These are phyloP conservation scores for Oceanites oceanicus DNA, from an alignment of 2,113 vertebrate species.

Conservation along the genomic window DNA sequence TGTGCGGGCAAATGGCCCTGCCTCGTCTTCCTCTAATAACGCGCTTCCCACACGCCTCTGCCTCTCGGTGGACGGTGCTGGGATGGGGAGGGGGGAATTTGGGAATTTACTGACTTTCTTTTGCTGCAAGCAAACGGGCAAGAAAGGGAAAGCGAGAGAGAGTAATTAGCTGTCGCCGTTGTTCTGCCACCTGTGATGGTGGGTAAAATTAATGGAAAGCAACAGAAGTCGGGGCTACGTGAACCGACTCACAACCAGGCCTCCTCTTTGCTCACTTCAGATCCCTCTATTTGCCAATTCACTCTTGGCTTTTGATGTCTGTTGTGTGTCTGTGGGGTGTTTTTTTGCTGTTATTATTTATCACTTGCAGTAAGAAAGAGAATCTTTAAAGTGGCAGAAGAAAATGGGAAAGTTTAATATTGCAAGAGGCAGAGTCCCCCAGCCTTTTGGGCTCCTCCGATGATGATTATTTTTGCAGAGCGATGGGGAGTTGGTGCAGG, in stretches of 20 bases:
- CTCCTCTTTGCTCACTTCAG: slow-evolving; percentile 45
- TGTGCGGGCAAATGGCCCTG: neutral
- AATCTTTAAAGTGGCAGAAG: slow-evolving; percentile 64
- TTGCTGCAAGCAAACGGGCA: neutral
- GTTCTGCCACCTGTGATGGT: slow-evolving; percentile 33
- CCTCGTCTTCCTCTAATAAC: neutral
- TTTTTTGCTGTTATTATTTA: slow-evolving; percentile 62
- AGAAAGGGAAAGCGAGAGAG: neutral
- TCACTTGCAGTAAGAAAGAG: slow-evolving; percentile 56
- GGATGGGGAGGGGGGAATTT: neutral
- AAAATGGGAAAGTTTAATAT: slow-evolving; percentile 57
- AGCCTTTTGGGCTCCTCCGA: neutral
- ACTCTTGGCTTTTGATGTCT: slow-evolving; percentile 61
- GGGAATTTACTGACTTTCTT: neutral
- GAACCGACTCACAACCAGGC: slow-evolving; percentile 58
- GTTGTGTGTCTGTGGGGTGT: slow-evolving; percentile 52
- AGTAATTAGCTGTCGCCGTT: slow-evolving; percentile 56
- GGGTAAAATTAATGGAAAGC: slow-evolving; percentile 52
- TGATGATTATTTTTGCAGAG: slow-evolving; percentile 12
- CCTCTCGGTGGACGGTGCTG: neutral
- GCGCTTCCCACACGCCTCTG: accelerated
- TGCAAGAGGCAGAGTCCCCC: slow-evolving; percentile 33
- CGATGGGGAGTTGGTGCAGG: neutral
- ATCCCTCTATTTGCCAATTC: slow-evolving; percentile 62
- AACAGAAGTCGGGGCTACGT: slow-evolving; percentile 57